Evolutionary conservation across 2,888 invertebrate species (phyloP), one percentile per base, ranked within the genome.

Genomic region (Helicoverpa assulta): DNA sequence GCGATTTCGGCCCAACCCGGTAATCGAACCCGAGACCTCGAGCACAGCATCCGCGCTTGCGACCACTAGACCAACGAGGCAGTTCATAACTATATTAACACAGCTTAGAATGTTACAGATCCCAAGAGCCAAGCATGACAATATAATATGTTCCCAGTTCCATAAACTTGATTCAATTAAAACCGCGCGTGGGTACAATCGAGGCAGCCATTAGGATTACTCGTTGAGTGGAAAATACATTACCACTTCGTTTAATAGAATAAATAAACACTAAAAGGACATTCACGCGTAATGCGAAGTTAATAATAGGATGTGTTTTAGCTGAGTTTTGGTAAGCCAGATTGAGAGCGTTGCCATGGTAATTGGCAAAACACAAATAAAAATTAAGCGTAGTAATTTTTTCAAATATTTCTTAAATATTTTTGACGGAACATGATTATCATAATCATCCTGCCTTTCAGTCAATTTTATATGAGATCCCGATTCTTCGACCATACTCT

Each of bases 211-310:
- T 80, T 81, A 78, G 69, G 68, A 78, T 69, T 69, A 67, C 59
- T 75, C 69, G 78, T 66, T 70, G 62, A 78, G 78, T 70, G 81
- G 68, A 81, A 85, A 86, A 86, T 80, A 82, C 87, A 87, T 88
- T 87, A 88, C 77, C 70, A 81, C 81, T 75, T 57, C 71, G 82
- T 82, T 81, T 87, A 83, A 85, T 85, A 83, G 76, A 86, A 87
- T 86, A 88, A 86, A 87, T 87, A 87, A 84, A 86, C 78, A 82
- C 80, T 68, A 71, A 72, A 75, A 80, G 81, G 85, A 81, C 83
- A 79, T 77, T 53, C 55, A 64, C 69, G 63, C 61, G 68, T 62
- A 64, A 72, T 79, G 76, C 83, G 82, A 81, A 78, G 83, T 83
- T 85, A 76, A 81, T 64, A 58, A 52, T 71, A 63, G 26, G 8